Evolutionary conservation across 30 jellyfish, hydroid and myxozoan genomes (phyloP), one percentile per base, ranked within the genome.

Genomic region (Morbakka virulenta): DNA sequence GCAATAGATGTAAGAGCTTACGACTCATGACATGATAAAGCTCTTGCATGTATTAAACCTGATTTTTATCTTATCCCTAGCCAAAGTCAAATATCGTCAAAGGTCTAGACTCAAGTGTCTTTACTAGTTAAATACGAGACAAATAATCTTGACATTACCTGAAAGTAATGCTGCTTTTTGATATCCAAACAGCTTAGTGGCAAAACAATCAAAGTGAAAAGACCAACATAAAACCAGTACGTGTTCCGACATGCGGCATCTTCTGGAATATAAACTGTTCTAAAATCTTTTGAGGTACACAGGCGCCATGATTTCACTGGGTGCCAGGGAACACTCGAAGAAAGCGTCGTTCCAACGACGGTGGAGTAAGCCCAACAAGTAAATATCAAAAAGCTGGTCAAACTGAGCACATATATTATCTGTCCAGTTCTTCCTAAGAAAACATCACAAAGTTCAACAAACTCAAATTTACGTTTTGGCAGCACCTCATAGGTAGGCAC

Each of bases 351-450:
- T 2, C 80, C 80, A 32, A 32, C 80, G 13, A 68, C 47, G 20
- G 80, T 68, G 4, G 72, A 67, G 35, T 68, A 68, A 3, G 80
- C 64, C 80, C 80, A 68, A 28, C 69, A 68, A 67, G 62, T 35
- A 22, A 68, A 27, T 4, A 35, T 68, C 70, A 68, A 21, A 35
- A 31, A 68, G 74, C 22, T 4, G 28, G 35, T 31, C 32, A 68
- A 4, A 4, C 69, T 29, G 12, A 68, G 13, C 26, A 68, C 28
- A 33, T 68, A 68, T 23, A 22, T 32, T 11, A 2, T 2, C 27
- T 68, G 32, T n/a, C 26, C 64, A 13, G 69, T 4, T n/a, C 21
- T 28, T 27, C 80, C 80, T 31, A 68, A 69, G 17, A 68, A n/a
- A 12, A 68, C 12, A 29, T 68, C 80, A 32, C 80, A 68, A 11